Base-by-base conservation (phyloP, 2,113 vertebrate species). In the Edolisoma coerulescens region DNA sequence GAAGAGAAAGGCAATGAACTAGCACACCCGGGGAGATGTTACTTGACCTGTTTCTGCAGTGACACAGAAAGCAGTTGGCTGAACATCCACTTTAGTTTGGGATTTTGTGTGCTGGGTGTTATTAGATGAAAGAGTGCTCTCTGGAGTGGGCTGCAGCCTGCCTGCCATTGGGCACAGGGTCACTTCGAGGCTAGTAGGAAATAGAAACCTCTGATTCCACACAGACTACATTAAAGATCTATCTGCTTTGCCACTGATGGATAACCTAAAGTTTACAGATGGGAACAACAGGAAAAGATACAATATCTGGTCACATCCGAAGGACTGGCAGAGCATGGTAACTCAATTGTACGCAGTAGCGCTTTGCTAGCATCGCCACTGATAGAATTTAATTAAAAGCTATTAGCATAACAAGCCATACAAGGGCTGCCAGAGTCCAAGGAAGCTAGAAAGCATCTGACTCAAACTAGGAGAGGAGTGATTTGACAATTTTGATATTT, bases 231-330 rank as follows among this genome's bases (percentile, higher is more conserved):
- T 93, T 94, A 88, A 85, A 83, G 81, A 53, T 67, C 69, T 91
- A 20, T 93, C 93, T 94, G 80, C 49, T 71, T 63, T 84, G 84
- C 84, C 91, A 84, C 80, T 95, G 95, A 96, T 84, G 64, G 89
- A 95, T 95, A 92, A 59, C 81, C 53, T 70, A 3, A 88, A 89
- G 70, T 80, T 94, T 87, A 90, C 71, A 77, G 91, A 89, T 23
- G 50, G 71, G 59, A 90, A 47, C 76, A 94, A 94, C 89, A 96
- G 93, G 93, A 96, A 96, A 95, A 93, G 78, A 77, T n/a, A 24
- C 27, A 37, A 18, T 91, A 90, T 96, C 96, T 96, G 94, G 89
- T 83, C 87, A 64, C 42, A 77, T 95, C 81, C 80, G 87, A 88
- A 82, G 70, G 91, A 83, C 57, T 67, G 73, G 87, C 93, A 95